A percentile compares a stretch with the other conserved stretches of the same genome.
Evolutionary conservation across 2,888 invertebrate genomes (phyloP).

Genomic region (Malthinus flaveolus): DNA sequence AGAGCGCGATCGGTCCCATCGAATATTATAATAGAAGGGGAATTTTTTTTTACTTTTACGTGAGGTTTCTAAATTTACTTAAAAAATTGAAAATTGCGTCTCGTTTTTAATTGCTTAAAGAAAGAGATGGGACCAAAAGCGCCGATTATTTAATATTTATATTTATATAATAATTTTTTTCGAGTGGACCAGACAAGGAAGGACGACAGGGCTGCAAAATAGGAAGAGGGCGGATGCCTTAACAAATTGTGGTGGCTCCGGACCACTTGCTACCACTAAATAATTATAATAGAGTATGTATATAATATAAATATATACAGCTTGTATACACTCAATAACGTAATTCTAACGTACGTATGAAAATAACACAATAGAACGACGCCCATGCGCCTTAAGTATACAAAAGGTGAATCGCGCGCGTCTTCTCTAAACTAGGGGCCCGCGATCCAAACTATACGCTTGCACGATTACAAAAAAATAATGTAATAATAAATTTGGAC

Average conservation of each 20-base stretch:
- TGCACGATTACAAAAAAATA: conserved; percentile 41
- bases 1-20: conserved; percentile 10
- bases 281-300: conserved; percentile 53
- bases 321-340: conserved; percentile 55
- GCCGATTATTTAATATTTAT: background rate
- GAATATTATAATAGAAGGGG: background rate
- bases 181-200: conserved; percentile 39
- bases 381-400: conserved; percentile 49
- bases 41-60: too few species aligned
- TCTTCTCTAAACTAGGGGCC: conserved; percentile 32
- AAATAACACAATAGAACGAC: conserved; percentile 50
- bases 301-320: conserved; percentile 55
- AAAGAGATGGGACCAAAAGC: background rate
- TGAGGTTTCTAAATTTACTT: background rate
- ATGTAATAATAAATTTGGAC: conserved; percentile 52
- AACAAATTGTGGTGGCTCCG: conserved; percentile 53
- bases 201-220: conserved; percentile 52
- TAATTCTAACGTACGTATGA: conserved; percentile 51
- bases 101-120: background rate
- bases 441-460: conserved; percentile 37
- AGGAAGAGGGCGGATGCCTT: conserved; percentile 52
- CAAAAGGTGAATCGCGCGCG: conserved; percentile 44
- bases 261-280: conserved; percentile 53
- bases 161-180: conserved; percentile 35
- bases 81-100: background rate